Percentiles rank a stretch among this genome's conserved stretches.
Conservation (phyloP, 2,113 vertebrate species). For the Forbesichthys papilliferus region DNA sequence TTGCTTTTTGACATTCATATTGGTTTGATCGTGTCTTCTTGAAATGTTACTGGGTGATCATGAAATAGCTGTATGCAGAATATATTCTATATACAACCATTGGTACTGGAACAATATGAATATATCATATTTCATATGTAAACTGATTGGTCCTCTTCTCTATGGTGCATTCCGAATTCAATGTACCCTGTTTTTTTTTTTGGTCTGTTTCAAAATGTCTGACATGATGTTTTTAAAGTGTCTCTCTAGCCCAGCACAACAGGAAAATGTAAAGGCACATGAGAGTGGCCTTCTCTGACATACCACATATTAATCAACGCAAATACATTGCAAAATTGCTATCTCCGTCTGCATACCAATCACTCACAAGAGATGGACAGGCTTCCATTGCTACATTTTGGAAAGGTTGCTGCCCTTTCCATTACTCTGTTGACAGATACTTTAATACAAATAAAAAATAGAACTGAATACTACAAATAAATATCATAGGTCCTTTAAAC, state of each 20-base stretch:
- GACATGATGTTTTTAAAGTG: constrained; percentile 21
- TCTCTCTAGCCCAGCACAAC: constrained; percentile 11
- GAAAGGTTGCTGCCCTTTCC: constrained; percentile 28
- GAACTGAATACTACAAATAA: constrained; percentile 15
- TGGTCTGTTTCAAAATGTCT: constrained; percentile 37
- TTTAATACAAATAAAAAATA: constrained; percentile 24
- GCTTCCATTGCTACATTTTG: constrained; percentile 63
- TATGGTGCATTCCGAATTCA: neutral
- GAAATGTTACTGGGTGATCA: neutral
- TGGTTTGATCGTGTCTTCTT: constrained; percentile 30
- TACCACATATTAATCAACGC: constrained; percentile 11
- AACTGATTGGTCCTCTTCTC: constrained; percentile 36
- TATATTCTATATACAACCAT: neutral
- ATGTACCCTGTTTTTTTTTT: constrained; percentile 20
- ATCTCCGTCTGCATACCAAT: constrained; percentile 6
- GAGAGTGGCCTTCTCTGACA: constrained; percentile 54
- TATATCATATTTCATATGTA: neutral
- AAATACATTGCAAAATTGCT: constrained; percentile 30
- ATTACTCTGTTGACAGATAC: constrained; percentile 13
- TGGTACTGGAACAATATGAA: neutral
- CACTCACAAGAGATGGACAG: constrained; percentile 21
- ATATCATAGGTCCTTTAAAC: constrained; percentile 8
- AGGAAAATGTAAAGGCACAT: constrained; percentile 64
- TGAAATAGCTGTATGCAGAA: neutral
- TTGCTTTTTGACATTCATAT: constrained; percentile 44